Percentiles rank a stretch among this genome's conserved stretches.
Evolutionary conservation across 1,140 invertebrate species (phyloP).

Genomic region (Cylas formicarius): DNA sequence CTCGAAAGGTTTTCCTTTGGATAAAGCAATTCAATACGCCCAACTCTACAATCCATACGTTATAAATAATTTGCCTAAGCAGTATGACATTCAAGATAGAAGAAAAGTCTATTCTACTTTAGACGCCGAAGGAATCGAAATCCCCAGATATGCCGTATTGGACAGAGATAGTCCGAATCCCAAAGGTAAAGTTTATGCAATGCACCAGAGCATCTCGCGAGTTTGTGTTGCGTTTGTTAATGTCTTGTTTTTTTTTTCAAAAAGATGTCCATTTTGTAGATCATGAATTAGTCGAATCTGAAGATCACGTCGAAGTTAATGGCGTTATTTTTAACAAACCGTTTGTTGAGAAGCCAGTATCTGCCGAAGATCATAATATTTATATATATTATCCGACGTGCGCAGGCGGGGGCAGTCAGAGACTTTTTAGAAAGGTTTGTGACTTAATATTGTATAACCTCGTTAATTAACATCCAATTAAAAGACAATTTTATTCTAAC

Average conservation of each 20-base stretch:
- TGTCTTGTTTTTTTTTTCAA: too few relatives aligned
- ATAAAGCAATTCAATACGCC: conserved; percentile 97
- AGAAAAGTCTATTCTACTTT: conserved; percentile 93
- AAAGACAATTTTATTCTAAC: too few relatives aligned
- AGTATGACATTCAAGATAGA: conserved; percentile 94
- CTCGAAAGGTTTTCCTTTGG: conserved; percentile 95
- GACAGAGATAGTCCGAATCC: conserved; percentile 89
- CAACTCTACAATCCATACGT: conserved; percentile 91
- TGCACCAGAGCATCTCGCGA: conserved; percentile 3
- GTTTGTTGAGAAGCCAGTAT: conserved; percentile 98
- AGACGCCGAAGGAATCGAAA: conserved; percentile 90
- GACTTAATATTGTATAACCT: not conserved
- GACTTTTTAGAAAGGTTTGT: conserved; percentile 96
- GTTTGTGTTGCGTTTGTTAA: conserved; percentile 2
- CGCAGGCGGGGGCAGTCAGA: conserved; percentile 94
- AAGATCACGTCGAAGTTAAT: conserved; percentile 98
- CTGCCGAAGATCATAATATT: conserved; percentile 99
- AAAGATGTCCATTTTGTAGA: conserved; percentile 47
- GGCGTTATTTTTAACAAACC: conserved; percentile 97
- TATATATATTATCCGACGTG: conserved; percentile 99
- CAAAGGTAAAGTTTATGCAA: conserved; percentile 60
- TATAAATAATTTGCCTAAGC: conserved; percentile 97
- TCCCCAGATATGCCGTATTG: conserved; percentile 94
- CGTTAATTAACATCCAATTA: too few relatives aligned
- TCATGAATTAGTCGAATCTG: conserved; percentile 89